Conservation (phyloP, 2,888 invertebrate genomes). For the Brenthis hecate region DNA sequence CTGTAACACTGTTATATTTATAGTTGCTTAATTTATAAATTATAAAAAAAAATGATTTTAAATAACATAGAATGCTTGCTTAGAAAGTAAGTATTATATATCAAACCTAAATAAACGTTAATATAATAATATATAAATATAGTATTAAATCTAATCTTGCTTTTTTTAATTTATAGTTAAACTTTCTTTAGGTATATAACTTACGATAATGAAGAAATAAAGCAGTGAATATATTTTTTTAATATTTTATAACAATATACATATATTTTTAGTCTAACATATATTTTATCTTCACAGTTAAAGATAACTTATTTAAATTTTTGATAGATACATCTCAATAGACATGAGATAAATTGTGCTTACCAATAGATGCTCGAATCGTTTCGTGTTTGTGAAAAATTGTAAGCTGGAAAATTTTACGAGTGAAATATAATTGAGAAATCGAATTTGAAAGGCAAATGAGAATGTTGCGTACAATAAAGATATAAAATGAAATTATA, state of each 20-base stretch:
- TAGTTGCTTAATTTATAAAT: no score
- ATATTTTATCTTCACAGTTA: constrained; percentile 22
- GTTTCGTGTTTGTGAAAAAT: constrained; percentile 49
- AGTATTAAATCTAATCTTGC: no score
- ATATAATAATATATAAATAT: no score
- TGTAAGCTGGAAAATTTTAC: constrained; percentile 44
- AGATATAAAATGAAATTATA: constrained; percentile 1
- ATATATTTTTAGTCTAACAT: neutral
- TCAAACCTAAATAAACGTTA: no score
- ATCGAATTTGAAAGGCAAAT: constrained; percentile 42
- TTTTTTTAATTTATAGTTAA: no score
- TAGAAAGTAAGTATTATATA: no score
- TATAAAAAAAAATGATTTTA: no score
- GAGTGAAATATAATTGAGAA: constrained; percentile 45
- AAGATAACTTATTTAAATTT: constrained; percentile 21
- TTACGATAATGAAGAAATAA: no score
- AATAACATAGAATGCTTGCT: no score
- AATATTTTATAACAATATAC: neutral
- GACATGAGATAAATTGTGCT: constrained; percentile 31
- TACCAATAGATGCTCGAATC: constrained; percentile 38
- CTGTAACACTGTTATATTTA: no score
- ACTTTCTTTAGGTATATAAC: no score
- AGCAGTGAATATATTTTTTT: neutral
- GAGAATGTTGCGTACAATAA: constrained; percentile 21
- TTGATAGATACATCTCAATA: constrained; percentile 26